Evolutionary conservation across 2,888 invertebrate genomes (phyloP).

Genomic region (Dasypolia templi): DNA sequence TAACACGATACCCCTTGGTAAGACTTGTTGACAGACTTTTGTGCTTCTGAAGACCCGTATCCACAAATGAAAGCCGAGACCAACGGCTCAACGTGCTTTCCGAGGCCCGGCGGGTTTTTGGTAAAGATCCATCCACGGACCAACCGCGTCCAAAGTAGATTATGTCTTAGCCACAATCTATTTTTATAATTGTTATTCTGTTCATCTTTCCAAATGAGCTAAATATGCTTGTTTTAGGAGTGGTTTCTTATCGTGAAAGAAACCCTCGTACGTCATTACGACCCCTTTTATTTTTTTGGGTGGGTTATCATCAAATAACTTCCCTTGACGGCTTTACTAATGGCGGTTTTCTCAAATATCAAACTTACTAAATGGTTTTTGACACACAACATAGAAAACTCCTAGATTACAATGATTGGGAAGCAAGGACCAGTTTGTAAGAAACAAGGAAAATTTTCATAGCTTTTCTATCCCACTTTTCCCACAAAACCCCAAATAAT

Average conservation of each 20-base stretch:
- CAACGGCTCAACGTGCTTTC: background rate
- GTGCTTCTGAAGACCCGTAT: background rate
- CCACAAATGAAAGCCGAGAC: background rate
- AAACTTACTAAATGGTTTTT: background rate
- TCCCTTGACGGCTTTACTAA: background rate
- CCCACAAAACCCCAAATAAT: background rate
- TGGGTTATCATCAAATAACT: too few relatives aligned
- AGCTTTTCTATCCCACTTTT: background rate
- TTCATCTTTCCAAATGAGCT: background rate
- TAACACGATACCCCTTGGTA: too few relatives aligned
- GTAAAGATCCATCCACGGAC: too few relatives aligned
- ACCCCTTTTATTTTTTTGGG: too few relatives aligned
- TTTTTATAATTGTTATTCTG: too few relatives aligned
- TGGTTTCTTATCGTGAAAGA: background rate
- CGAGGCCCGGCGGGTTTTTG: too few relatives aligned
- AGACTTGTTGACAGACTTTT: too few relatives aligned
- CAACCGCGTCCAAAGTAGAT: too few relatives aligned
- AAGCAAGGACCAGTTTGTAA: background rate
- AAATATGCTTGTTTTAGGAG: background rate
- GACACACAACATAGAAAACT: background rate
- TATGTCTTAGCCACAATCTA: too few relatives aligned
- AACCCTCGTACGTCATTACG: background rate
- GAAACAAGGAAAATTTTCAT: background rate
- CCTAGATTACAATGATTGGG: background rate
- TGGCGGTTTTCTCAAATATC: background rate